Evolutionary conservation across 2,113 vertebrate species (phyloP), one percentile per base, ranked within the genome.

Genomic region (Cyprinodon brontotheroides): DNA sequence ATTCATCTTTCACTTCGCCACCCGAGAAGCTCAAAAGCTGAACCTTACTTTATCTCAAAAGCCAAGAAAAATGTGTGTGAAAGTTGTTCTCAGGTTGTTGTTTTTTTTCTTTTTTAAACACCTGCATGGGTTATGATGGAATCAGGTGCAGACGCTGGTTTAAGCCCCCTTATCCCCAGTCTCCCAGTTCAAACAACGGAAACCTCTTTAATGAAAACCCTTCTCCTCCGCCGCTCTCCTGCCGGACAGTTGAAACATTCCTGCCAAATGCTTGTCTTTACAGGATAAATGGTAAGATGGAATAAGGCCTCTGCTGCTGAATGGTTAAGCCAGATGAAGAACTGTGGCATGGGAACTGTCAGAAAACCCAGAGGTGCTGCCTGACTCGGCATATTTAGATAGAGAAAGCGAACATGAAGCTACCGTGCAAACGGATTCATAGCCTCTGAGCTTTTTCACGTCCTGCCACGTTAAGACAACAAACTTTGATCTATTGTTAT

Each of bases 161-260:
- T 93, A 95, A 94, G 91, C 92, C 89, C 70, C 78, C 79, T 94
- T 92, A 94, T 94, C 92, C 93, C 80, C 70, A 66, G 84, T 90
- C 86, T 91, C 82, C 85, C 84, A 74, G 84, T 90, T 89, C 86
- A 89, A 80, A 80, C 91, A 89, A 83, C 83, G 84, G 88, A 92
- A 92, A 87, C 89, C 74, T 70, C 79, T 91, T 92, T 93, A 92
- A 94, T 92, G 92, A 93, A 94, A 92, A 93, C 86, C 75, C 80
- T 81, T 85, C 70, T 75, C 82, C 82, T 83, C 80, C 72, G 36
- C 83, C 63, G 90, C 89, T 86, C 88, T 82, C 86, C 63, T 87
- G 86, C 88, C 89, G 89, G 90, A 87, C 89, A 70, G 77, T 88
- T 83, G 80, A 90, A 91, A 89, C 89, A 83, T 81, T 86, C 80